phyloP scores from a whole-genome alignment of 2,888 invertebrate species.

The Griposia aprilina region DNA sequence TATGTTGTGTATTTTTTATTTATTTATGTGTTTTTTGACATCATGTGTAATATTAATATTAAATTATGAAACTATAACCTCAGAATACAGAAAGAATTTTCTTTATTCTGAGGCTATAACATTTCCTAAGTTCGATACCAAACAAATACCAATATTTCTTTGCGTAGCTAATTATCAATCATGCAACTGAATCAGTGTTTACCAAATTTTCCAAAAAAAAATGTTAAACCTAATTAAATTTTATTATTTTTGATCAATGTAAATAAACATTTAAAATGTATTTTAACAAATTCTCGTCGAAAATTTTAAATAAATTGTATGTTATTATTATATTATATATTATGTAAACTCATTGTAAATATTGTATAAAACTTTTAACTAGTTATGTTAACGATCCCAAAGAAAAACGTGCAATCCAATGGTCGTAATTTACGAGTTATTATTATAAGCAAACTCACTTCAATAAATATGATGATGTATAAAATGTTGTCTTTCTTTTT shows the following conservation, averaged over 20 bases:
- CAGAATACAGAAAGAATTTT: too few relatives aligned
- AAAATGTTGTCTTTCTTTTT: conserved; percentile 66
- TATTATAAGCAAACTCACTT: conserved; percentile 84
- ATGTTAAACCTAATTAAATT: conserved; percentile 7
- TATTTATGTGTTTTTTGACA: conserved; percentile 2
- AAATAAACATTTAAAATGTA: conserved; percentile 62
- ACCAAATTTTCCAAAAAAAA: neutral
- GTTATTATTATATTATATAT: conserved; percentile 59
- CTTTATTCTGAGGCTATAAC: too few relatives aligned
- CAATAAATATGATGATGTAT: conserved; percentile 84
- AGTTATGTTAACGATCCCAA: conserved; percentile 82
- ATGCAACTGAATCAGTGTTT: conserved; percentile 26
- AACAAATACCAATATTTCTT: neutral
- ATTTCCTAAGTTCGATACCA: neutral
- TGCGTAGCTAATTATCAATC: conserved; percentile 20
- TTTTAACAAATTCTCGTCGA: conserved; percentile 66
- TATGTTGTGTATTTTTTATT: conserved; percentile 8
- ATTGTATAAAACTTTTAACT: conserved; percentile 67
- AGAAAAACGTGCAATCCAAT: conserved; percentile 88
- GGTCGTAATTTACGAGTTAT: conserved; percentile 78
- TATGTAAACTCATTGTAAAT: conserved; percentile 68
- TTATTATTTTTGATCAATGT: conserved; percentile 57
- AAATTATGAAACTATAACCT: neutral
- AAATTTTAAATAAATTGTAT: conserved; percentile 63
- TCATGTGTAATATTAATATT: neutral